Evolutionary conservation across 2,888 invertebrate species (phyloP), one percentile per base, ranked within the genome.

Genomic region (Diarsia rubi): DNA sequence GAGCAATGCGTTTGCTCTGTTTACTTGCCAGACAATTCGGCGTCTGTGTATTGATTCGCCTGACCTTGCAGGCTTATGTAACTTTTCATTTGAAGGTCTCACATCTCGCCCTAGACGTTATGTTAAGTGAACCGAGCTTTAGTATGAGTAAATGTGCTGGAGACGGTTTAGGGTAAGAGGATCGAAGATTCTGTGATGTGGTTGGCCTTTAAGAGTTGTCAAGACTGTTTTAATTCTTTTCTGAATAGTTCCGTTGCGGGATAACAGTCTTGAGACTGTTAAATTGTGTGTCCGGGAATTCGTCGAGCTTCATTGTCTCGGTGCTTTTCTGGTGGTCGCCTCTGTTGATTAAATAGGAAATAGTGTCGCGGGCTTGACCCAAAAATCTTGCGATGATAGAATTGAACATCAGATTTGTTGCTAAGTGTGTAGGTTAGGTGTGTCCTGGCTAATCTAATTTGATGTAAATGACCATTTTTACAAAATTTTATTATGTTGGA

Each of bases 11-110:
- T 83, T 86, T 74, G 65, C 42, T 69, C 69, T 79, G 73, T 88
- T 90, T 86, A 81, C 77, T 81, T 82, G 75, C 82, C 82, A 94
- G 95, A 94, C 94, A 84, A 86, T 86, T 88, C 88, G 95, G 93
- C 95, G 94, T 87, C 94, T 88, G 64, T 66, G 87, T 94, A 95
- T 95, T 90, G 95, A 95, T 95, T 93, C 89, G 73, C 80, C 81
- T 91, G 93, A 93, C 95, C 95, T 95, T 95, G 93, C 85, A 81
- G 75, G 69, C 86, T 94, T 94, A 91, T 90, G 90, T 94, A 93
- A 94, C 89, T 85, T 79, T 88, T 88, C 85, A 83, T 84, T 86
- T 87, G 84, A 88, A 89, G 87, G 88, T 85, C 88, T 86, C 82
- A 73, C 85, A 87, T 88, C 85, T 82, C 81, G 84, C 63, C 82